phyloP scores from a whole-genome alignment of 2,113 vertebrate genomes.

The Ovis aries region ARS-UI_Ramb_v3.0 NC_056060.1:84359001-84359500 shows the following conservation, averaged over 20 bases:
- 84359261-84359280: neutral
- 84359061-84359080: neutral
- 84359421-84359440: neutral
- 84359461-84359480: neutral
- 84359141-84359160: neutral
- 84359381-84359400: neutral
- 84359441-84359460: neutral
- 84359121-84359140: neutral
- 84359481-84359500: neutral
- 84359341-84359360: neutral
- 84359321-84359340: neutral
- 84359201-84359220: neutral
- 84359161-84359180: neutral
- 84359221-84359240: neutral
- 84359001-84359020: neutral
- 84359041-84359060: conserved; percentile 13
- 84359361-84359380: neutral
- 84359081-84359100: neutral
- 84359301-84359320: neutral
- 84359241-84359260: neutral
- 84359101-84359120: neutral
- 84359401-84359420: neutral
- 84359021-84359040: neutral
- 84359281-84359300: neutral
- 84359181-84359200: neutral